Conservation (phyloP, 2,113 vertebrate species). For the Rana temporaria region DNA sequence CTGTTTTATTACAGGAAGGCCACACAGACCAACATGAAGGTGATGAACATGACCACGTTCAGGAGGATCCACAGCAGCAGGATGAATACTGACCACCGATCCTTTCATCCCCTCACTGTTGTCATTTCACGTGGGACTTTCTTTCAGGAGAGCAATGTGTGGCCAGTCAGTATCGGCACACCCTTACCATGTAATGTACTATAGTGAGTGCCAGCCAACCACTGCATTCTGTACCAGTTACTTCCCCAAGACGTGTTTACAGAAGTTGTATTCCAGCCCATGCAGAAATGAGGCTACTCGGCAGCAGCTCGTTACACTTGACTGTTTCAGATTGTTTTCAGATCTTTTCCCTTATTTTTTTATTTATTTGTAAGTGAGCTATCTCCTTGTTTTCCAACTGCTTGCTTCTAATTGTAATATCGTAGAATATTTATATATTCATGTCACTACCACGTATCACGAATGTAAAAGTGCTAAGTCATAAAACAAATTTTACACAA, state of each 20-base stretch:
- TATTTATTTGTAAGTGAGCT: conserved; percentile 60
- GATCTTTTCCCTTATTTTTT: conserved; percentile 67
- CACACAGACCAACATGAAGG: conserved; percentile 87
- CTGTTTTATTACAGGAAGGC: conserved; percentile 79
- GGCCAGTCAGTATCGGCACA: conserved; percentile 78
- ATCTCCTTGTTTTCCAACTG: conserved; percentile 72
- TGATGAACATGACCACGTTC: conserved; percentile 82
- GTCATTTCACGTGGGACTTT: conserved; percentile 83
- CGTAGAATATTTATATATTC: conserved; percentile 84
- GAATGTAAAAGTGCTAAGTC: conserved; percentile 39
- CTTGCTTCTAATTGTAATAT: conserved; percentile 81
- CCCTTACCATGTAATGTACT: conserved; percentile 74
- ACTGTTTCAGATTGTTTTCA: conserved; percentile 78
- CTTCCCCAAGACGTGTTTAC: conserved; percentile 79
- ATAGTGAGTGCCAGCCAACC: conserved; percentile 82
- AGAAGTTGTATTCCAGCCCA: conserved; percentile 73
- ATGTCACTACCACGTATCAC: conserved; percentile 61
- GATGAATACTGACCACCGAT: conserved; percentile 91
- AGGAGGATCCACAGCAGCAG: conserved; percentile 84
- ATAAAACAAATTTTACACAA: neutral
- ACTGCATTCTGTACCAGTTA: conserved; percentile 76
- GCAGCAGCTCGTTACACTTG: conserved; percentile 74
- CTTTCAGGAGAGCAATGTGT: conserved; percentile 83
- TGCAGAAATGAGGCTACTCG: conserved; percentile 75
- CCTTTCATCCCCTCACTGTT: conserved; percentile 70